Percentiles rank a stretch among this genome's conserved stretches.
Evolutionary conservation across 1,140 invertebrate species (phyloP).

Genomic region (Periplaneta americana): DNA sequence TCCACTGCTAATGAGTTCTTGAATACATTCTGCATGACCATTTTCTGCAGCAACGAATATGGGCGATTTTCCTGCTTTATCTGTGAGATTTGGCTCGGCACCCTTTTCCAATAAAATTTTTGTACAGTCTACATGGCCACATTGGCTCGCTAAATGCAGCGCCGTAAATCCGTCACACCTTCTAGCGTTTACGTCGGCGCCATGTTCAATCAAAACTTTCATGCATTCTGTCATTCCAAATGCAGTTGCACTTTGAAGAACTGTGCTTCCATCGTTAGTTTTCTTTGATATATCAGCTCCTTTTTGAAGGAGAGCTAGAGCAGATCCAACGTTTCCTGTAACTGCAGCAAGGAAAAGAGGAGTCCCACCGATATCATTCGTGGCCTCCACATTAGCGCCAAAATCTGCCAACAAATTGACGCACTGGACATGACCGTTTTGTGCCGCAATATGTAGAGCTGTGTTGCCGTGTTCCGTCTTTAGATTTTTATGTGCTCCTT

Average conservation of each 20-base stretch:
- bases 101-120: background rate
- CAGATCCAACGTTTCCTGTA: conserved; percentile 41
- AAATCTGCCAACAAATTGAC: background rate
- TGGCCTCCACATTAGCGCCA: background rate
- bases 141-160: background rate
- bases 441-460: conserved; percentile 69
- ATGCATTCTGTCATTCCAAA: conserved; percentile 23
- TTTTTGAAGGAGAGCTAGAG: conserved; percentile 45
- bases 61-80: background rate
- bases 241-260: conserved; percentile 9
- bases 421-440: background rate
- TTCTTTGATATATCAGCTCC: conserved; percentile 52
- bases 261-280: conserved; percentile 43
- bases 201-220: conserved; percentile 58
- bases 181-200: conserved; percentile 38
- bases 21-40: background rate
- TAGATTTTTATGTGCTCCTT: background rate
- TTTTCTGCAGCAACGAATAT: background rate
- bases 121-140: background rate
- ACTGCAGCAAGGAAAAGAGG: background rate
- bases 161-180: background rate
- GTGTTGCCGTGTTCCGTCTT: conserved; percentile 51
- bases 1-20: background rate
- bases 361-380: background rate
- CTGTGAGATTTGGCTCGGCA: background rate